Evolutionary conservation across 1,140 invertebrate genomes (phyloP), one percentile per base, ranked within the genome.

Genomic region (Drosophila lowei): DNA sequence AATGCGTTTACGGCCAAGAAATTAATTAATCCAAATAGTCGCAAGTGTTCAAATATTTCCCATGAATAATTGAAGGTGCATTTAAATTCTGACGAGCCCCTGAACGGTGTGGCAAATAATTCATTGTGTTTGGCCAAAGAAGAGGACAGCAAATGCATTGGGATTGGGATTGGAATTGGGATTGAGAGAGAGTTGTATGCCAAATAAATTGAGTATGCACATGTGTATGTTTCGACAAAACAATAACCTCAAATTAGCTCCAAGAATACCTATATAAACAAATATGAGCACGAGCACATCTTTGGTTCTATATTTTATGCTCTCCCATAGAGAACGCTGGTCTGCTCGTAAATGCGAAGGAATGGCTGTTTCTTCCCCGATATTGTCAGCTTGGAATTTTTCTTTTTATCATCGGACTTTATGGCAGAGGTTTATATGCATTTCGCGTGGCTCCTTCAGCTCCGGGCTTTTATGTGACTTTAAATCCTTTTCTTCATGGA

Each of bases 351-450:
- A 78, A 78, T 43, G 42, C 21, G 53, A 38, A 16, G 25, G 11
- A 48, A 42, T 21, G 25, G 16, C 21, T 56, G 28, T 23, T 13
- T 11, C 34, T 48, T 43, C 43, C 49, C 41, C 46, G 49, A 59
- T 74, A 59, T 63, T 48, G 48, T 56, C 46, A 42, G 59, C 53
- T 46, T 64, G 43, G 49, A 64, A 67, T 72, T 60, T 57, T 59
- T 63, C 50, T 76, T 79, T 72, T 72, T 64, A 79, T 63, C 72
- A 64, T 76, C 63, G 56, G 44, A 62, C 56, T 79, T 79, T 74
- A 78, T 56, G 54, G 47, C 64, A 2, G 42, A 44, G 42, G 44
- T 76, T 72, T 76, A 74, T 55, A 60, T 71, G 56, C 48, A 65
- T 15, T 59, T 50, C 16, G 43, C 46, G 38, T 43, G 28, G 28